Evolutionary conservation across 2,797 vertebrate genomes (phyloP), one percentile per base, ranked within the genome.

Genomic region (Sphenopsis melanotis): DNA sequence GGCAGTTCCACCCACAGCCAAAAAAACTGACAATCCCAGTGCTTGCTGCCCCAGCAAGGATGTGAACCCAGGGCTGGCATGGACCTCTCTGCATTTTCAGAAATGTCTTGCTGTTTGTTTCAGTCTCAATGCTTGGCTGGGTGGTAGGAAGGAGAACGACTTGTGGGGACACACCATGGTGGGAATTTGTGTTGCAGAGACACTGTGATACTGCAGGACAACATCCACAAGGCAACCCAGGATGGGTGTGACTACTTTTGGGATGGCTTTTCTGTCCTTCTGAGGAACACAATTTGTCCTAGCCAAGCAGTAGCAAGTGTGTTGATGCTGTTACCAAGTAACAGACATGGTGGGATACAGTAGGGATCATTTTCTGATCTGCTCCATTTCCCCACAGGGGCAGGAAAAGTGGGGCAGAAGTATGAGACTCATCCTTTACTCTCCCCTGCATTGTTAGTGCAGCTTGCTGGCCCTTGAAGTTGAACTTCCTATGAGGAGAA

Each of bases 1-100:
- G 50, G 80, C 86, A 87, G 63, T 49, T 94, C 88, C 83, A 93
- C 86, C 88, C 94, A 79, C n/a, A 84, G 84, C 41, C 60, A 63
- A 74, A 46, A 66, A 64, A 83, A 36, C 21, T 2, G 3, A n/a
- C 47, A 79, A 90, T 52, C 70, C 50, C 47, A 71, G 39, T 1
- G 3, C 41, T 53, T 8, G 1, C 41, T 5, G 8, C 3, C 32
- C 74, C 8, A 6, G 44, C 15, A 64, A 68, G 59, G 77, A 55
- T 6, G 6, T 11, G 36, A 91, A 65, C 34, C 11, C n/a, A 30
- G 21, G 0, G 0, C 17, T 5, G 2, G 11, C 15, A 66, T 1
- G 0, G 42, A 32, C 10, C 3, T 36, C 30, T n/a, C 30, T 1
- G 3, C 14, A 23, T 57, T 74, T 94, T 71, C 69, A 74, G 42